These are phyloP conservation scores for Agrotis puta DNA, from an alignment of 2,888 invertebrate genomes.

Conservation along the genomic window DNA sequence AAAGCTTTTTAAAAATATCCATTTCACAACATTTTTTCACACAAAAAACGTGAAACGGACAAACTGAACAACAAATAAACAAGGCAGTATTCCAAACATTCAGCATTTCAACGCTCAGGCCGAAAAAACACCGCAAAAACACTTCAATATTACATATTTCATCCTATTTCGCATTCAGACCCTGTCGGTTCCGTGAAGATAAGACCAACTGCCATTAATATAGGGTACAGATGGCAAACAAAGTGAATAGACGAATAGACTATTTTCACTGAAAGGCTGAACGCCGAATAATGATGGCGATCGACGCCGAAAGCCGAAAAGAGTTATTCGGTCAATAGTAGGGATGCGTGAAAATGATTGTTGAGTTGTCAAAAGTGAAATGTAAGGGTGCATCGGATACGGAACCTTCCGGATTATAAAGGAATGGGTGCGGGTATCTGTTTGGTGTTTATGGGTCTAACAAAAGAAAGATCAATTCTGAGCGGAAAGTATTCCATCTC, in stretches of 20 bases:
- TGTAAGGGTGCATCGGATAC: conserved; percentile 50
- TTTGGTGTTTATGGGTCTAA: conserved; percentile 25
- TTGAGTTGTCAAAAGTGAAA: conserved; percentile 62
- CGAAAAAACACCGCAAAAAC: conserved; percentile 58
- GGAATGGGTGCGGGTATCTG: conserved; percentile 35
- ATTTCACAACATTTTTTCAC: conserved; percentile 44
- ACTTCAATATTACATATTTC: conserved; percentile 65
- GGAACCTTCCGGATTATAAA: conserved; percentile 41
- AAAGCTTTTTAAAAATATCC: conserved; percentile 56
- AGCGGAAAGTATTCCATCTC: conserved; percentile 5
- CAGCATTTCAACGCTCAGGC: conserved; percentile 53
- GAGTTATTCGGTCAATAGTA: conserved; percentile 70
- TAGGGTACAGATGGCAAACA: conserved; percentile 71
- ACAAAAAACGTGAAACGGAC: conserved; percentile 44
- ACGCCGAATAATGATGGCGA: conserved; percentile 53
- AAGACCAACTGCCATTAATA: conserved; percentile 77
- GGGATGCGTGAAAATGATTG: conserved; percentile 69
- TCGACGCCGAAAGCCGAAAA: conserved; percentile 54
- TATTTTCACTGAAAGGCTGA: conserved; percentile 73
- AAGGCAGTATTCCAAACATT: conserved; percentile 54
- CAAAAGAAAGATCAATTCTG: conserved; percentile 31
- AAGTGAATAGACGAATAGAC: conserved; percentile 73
- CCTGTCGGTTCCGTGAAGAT: conserved; percentile 69
- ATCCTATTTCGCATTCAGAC: conserved; percentile 73
- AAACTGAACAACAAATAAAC: conserved; percentile 58